A percentile compares a stretch with the other conserved stretches of the same genome.
phyloP scores from a whole-genome alignment of 64 coral and sea anemone genomes.

The Catalaphyllia jardinei region DNA sequence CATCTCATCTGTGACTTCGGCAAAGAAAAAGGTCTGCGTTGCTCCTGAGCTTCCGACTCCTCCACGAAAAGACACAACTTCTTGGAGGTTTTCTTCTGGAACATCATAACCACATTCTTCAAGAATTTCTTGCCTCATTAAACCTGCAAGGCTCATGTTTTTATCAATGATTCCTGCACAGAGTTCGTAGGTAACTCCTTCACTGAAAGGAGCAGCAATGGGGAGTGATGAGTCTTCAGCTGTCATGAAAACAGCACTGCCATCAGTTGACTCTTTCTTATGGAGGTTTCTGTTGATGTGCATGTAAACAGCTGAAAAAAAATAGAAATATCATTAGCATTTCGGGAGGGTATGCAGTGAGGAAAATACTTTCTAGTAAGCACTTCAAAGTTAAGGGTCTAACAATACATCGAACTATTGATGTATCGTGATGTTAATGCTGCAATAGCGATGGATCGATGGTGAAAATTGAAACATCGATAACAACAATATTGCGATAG shows the following conservation, averaged over 20 bases:
- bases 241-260: conserved; percentile 29
- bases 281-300: conserved; percentile 75
- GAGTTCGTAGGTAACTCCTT: conserved; percentile 92
- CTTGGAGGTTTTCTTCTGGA: conserved; percentile 73
- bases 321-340: neutral
- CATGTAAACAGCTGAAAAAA: conserved; percentile 80
- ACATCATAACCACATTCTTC: conserved; percentile 99
- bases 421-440: too few species aligned
- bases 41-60: conserved; percentile 75
- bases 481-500: too few species aligned
- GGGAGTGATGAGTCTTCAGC: conserved; percentile 67
- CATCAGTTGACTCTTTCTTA: neutral
- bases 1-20: conserved; percentile 91
- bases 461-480: too few species aligned
- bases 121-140: conserved; percentile 86
- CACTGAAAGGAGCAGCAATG: conserved; percentile 41
- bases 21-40: conserved; percentile 78
- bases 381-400: too few species aligned
- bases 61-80: conserved; percentile 67
- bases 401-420: too few species aligned
- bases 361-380: too few species aligned
- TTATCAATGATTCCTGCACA: conserved; percentile 97
- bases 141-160: conserved; percentile 65
- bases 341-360: too few species aligned
- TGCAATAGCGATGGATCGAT: too few species aligned